These are phyloP conservation scores for Alauda arvensis DNA, from an alignment of 2,797 vertebrate genomes.

Conservation along the genomic window DNA sequence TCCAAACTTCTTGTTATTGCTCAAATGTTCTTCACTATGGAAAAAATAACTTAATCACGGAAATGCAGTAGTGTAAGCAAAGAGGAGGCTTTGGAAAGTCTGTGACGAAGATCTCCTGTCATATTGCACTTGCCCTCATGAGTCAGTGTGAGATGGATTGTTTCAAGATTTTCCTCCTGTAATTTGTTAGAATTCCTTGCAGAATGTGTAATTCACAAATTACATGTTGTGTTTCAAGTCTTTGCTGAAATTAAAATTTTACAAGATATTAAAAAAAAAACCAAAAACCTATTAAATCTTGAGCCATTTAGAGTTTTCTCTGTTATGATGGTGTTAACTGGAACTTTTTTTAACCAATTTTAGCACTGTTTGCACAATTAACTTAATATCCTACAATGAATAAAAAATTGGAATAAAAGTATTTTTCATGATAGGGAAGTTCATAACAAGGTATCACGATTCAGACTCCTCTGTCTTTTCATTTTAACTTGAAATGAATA, in stretches of 20 bases:
- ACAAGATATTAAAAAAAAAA: background rate
- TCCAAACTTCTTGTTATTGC: slow-evolving; percentile 18
- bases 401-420: background rate
- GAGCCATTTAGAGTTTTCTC: background rate
- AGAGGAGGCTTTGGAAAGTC: background rate
- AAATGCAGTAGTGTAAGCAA: slow-evolving; percentile 8
- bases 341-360: background rate
- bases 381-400: background rate
- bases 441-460: background rate
- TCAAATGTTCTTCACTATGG: slow-evolving; percentile 9
- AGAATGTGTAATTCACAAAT: background rate
- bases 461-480: background rate
- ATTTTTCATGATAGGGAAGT: background rate
- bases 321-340: background rate
- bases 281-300: background rate
- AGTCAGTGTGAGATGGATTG: background rate
- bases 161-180: background rate
- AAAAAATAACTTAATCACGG: slow-evolving; percentile 1
- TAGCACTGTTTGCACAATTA: background rate
- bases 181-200: background rate
- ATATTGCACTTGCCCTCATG: background rate
- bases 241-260: background rate
- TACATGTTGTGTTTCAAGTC: background rate
- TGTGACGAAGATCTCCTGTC: slow-evolving; percentile 1
- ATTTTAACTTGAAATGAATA: background rate